Evolutionary conservation across 1,140 invertebrate species (phyloP).

Genomic region (Holotrichia oblita): DNA sequence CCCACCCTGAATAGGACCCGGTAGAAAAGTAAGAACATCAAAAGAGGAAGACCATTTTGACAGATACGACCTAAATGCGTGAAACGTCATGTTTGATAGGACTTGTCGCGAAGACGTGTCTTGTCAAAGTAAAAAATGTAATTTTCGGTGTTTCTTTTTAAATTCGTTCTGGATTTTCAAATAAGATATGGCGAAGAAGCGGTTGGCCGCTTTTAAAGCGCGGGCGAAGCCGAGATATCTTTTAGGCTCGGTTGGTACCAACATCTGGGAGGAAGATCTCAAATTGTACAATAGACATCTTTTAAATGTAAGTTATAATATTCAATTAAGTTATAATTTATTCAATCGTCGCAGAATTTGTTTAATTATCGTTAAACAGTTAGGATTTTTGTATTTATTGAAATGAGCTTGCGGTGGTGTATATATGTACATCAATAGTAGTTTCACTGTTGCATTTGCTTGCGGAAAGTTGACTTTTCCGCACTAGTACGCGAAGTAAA

Average conservation of each 20-base stretch:
- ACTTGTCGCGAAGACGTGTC: background rate
- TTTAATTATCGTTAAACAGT: too few relatives aligned
- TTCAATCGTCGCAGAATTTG: too few relatives aligned
- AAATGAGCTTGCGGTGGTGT: too few relatives aligned
- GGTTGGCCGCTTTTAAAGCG: constrained; percentile 39
- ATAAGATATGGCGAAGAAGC: constrained; percentile 6
- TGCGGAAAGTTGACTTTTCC: too few relatives aligned
- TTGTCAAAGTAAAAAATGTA: background rate
- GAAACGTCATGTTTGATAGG: constrained; percentile 2
- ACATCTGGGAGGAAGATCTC: constrained; percentile 50
- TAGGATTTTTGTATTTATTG: too few relatives aligned
- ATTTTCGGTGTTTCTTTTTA: background rate
- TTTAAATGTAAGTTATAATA: constrained; percentile 51
- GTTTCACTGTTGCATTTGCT: too few relatives aligned
- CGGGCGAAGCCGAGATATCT: constrained; percentile 50
- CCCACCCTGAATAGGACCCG: too few relatives aligned
- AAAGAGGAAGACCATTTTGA: background rate
- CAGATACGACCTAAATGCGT: background rate
- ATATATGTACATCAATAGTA: too few relatives aligned
- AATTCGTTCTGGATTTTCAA: background rate
- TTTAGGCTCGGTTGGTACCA: constrained; percentile 45
- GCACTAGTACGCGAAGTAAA: too few relatives aligned
- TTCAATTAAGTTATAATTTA: too few relatives aligned
- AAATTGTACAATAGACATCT: constrained; percentile 54
- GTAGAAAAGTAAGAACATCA: background rate